These are phyloP conservation scores for Glandiceps talaboti DNA, from an alignment of 53 echinoderm and acorn worm genomes.

Conservation along the genomic window DNA sequence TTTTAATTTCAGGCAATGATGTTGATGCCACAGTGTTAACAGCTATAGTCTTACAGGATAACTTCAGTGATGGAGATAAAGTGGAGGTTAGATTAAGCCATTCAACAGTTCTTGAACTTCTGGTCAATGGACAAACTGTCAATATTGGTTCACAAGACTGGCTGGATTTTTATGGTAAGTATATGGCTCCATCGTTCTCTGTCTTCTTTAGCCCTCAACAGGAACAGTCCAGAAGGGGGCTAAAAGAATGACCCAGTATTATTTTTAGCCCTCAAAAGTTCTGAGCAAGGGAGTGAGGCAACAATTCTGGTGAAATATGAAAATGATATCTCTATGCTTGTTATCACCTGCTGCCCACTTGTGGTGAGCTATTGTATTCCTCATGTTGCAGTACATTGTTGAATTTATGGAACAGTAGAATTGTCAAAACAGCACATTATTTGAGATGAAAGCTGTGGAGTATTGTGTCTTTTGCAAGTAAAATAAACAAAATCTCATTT, in stretches of 20 bases:
- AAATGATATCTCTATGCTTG: too few relatives aligned
- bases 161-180: slow-evolving; percentile 10
- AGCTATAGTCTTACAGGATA: slow-evolving; percentile 15
- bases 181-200: neutral
- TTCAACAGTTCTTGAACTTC: slow-evolving; percentile 9
- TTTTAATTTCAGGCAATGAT: slow-evolving; percentile 3
- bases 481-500: too few relatives aligned
- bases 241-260: too few relatives aligned
- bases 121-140: slow-evolving; percentile 10
- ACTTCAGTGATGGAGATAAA: neutral
- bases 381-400: too few relatives aligned
- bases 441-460: too few relatives aligned
- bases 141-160: slow-evolving; percentile 19
- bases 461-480: too few relatives aligned
- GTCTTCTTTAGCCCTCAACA: too few relatives aligned
- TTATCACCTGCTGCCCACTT: too few relatives aligned
- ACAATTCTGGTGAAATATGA: neutral
- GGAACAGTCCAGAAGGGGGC: too few relatives aligned
- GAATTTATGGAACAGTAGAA: too few relatives aligned
- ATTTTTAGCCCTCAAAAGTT: slow-evolving; percentile 1
- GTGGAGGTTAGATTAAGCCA: neutral
- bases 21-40: slow-evolving; percentile 26
- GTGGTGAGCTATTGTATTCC: too few relatives aligned
- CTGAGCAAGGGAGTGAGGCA: neutral
- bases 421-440: too few relatives aligned